phyloP scores from a whole-genome alignment of 2,113 vertebrate genomes.

The Bagarius yarrelli region DNA sequence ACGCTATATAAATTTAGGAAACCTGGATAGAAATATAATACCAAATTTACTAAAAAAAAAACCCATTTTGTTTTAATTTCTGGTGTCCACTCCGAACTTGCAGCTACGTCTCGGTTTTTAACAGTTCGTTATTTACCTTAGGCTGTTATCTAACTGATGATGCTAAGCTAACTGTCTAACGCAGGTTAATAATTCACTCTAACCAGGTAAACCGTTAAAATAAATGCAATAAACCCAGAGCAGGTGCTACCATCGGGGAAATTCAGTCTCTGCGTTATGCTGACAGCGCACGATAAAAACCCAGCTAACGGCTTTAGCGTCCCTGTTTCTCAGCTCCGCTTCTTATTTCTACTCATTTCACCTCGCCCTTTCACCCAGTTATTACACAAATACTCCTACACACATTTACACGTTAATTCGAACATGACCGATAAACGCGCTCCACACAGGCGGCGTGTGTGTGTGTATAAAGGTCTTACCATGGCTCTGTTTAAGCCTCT shows the following conservation, averaged over 20 bases:
- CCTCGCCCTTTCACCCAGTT: not conserved
- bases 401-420: not conserved
- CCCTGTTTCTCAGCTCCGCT: too few species aligned
- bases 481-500: conserved; percentile 57
- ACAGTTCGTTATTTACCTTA: not conserved
- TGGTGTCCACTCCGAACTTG: not conserved
- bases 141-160: too few species aligned
- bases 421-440: not conserved
- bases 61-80: not conserved
- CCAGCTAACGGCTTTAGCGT: not conserved
- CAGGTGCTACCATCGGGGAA: too few species aligned
- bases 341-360: too few species aligned
- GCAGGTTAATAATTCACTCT: not conserved
- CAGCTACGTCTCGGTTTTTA: not conserved
- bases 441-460: too few species aligned
- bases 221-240: not conserved
- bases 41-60: not conserved
- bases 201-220: too few species aligned
- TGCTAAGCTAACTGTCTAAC: not conserved
- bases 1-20: too few species aligned
- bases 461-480: conserved; percentile 53
- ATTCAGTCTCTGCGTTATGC: too few species aligned
- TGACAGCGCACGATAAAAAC: not conserved
- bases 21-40: too few species aligned
- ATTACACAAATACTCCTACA: not conserved